These are phyloP conservation scores for Dunckerocampus dactyliophorus DNA, from an alignment of 2,113 vertebrate genomes.

Conservation along the genomic window DNA sequence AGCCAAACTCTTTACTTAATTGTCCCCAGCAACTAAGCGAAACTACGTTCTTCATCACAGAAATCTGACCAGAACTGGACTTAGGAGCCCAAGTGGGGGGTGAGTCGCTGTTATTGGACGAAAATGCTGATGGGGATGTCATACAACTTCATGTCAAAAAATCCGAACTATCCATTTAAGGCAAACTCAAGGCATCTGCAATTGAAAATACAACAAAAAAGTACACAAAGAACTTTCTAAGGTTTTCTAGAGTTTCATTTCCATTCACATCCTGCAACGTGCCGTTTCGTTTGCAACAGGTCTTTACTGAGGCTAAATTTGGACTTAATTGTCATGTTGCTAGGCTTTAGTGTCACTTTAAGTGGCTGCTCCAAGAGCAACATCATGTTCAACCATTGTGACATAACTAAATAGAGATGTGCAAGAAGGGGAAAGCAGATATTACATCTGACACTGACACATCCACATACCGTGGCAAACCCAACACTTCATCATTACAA, in stretches of 20 bases:
- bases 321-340: constrained; percentile 40
- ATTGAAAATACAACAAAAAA: not conserved
- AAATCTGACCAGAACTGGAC: no score
- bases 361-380: constrained; percentile 6
- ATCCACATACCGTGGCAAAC: not conserved
- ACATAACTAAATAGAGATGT: not conserved
- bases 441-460: not conserved
- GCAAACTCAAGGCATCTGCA: not conserved
- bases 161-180: no score
- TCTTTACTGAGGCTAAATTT: constrained; percentile 23
- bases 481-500: not conserved
- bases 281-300: constrained; percentile 7
- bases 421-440: not conserved
- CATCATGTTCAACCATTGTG: constrained; percentile 11
- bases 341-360: constrained; percentile 23
- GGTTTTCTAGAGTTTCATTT: not conserved
- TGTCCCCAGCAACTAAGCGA: no score
- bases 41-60: no score
- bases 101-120: no score
- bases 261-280: not conserved
- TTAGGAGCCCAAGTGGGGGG: no score
- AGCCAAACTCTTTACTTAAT: no score
- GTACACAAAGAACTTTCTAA: not conserved
- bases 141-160: no score
- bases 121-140: no score